Base-by-base conservation (phyloP, 2,888 invertebrate species). In the Cloeon dipterum region DNA sequence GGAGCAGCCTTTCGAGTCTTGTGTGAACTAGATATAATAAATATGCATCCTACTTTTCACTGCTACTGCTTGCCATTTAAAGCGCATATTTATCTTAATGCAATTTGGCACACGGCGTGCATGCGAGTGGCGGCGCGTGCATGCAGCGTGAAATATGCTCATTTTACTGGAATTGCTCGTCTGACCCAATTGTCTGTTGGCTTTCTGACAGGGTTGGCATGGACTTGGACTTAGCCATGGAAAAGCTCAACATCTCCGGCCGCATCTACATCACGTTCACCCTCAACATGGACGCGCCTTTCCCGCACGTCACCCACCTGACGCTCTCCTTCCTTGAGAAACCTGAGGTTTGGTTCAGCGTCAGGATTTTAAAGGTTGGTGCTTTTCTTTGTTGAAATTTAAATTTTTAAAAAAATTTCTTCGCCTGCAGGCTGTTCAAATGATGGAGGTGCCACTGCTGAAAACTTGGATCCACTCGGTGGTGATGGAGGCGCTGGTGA, bases 381-480 rank as follows among this genome's bases (percentile, higher is more conserved):
- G 19, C 18, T 26, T 18, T 16, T 39, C 16, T 25, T 5, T 14
- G n/a, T 5, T 11, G n/a, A 8, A 26, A 7, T 5, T 37, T 36
- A n/a, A 26, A 32, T 36, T 11, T 14, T 10, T n/a, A 2, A 32
- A 32, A 32, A 32, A 13, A 10, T n/a, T n/a, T 10, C n/a, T 25
- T 25, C 7, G 32, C 16, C 34, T 25, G 2, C 46, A 53, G 38
- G 50, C 58, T 4, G 52, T 65, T 13, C 60, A 63, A 43, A 53
- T 64, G 53, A 64, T 63, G 62, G 63, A 64, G 43, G 55, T 64
- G 39, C 65, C 64, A 4, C 46, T 63, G 25, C 51, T 65, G 20
- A 64, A 63, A 45, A 56, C 57, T 32, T 65, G 64, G 65, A 57
- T 65, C 39, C 62, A 65, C 44, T 56, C 58, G 5, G 55, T 63